These are phyloP conservation scores for Picus viridis DNA, from an alignment of 2,797 vertebrate species.

Conservation along the genomic window DNA sequence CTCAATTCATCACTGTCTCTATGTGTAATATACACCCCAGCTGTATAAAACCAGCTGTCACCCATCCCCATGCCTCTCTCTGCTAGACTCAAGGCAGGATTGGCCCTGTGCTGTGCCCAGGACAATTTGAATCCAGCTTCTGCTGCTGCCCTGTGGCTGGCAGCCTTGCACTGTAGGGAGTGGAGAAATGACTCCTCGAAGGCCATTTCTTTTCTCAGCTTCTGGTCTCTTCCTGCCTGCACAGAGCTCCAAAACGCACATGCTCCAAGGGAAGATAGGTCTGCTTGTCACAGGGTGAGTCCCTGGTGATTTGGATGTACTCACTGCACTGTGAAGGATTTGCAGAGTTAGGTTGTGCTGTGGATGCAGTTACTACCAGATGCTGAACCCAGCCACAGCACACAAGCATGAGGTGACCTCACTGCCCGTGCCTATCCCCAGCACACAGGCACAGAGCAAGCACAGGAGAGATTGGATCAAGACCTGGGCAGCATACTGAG, in stretches of 20 bases:
- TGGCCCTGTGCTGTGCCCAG: fast-evolving
- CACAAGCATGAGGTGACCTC: not conserved
- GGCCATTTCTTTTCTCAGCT: not conserved
- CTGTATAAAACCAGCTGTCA: not conserved
- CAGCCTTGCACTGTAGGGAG: not conserved
- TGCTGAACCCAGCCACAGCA: not conserved
- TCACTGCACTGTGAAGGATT: not conserved
- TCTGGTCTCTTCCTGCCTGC: not conserved
- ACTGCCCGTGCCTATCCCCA: not conserved
- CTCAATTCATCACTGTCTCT: not conserved
- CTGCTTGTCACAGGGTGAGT: fast-evolving
- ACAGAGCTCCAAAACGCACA: fast-evolving
- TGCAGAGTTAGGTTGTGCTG: not conserved
- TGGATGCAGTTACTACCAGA: not conserved
- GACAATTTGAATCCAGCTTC: not conserved
- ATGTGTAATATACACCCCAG: not conserved
- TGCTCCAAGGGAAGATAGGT: not conserved
- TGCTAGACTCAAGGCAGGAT: not conserved
- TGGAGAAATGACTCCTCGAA: not conserved
- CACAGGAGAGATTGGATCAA: fast-evolving
- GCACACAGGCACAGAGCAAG: not conserved
- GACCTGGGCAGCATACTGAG: not conserved
- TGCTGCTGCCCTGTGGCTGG: fast-evolving
- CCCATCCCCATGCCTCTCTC: not conserved
- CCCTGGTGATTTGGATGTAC: fast-evolving